Evolutionary conservation across 2,113 vertebrate genomes (phyloP).

Genomic region (Rhagologus leucostigma): DNA sequence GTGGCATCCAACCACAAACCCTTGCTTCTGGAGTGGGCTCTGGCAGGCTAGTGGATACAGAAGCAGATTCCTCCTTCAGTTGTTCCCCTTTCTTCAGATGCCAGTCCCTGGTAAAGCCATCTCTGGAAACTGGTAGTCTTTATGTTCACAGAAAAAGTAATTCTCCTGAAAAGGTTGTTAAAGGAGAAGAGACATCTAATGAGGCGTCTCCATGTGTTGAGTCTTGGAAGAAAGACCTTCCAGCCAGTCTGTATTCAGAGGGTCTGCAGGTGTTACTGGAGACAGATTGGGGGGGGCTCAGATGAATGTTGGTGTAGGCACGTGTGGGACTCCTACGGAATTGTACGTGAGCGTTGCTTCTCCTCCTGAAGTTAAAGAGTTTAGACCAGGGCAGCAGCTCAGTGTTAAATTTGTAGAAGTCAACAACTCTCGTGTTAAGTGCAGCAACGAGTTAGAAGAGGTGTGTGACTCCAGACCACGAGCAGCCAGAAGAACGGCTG

Average conservation of each 20-base stretch:
- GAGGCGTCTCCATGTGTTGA: background rate
- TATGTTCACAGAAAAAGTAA: background rate
- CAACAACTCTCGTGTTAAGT: background rate
- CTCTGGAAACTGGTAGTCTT: background rate
- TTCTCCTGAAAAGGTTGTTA: background rate
- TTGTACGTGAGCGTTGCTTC: background rate
- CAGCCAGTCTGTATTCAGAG: background rate
- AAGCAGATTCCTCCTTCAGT: background rate
- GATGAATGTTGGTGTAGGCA: background rate
- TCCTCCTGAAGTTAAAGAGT: background rate
- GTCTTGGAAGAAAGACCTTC: background rate
- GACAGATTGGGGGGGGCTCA: background rate
- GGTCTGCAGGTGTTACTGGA: constrained; percentile 20
- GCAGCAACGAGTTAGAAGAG: background rate
- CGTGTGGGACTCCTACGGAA: background rate
- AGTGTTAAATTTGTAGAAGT: background rate
- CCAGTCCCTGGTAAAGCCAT: background rate
- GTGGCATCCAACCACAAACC: background rate
- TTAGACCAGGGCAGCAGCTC: background rate
- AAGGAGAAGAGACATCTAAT: background rate
- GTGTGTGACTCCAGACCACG: background rate
- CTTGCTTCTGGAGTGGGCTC: background rate
- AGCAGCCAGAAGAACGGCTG: background rate
- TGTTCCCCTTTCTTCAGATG: background rate
- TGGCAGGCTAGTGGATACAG: background rate